phyloP scores from a whole-genome alignment of 2,888 invertebrate species.

The Incurvaria masculella region DNA sequence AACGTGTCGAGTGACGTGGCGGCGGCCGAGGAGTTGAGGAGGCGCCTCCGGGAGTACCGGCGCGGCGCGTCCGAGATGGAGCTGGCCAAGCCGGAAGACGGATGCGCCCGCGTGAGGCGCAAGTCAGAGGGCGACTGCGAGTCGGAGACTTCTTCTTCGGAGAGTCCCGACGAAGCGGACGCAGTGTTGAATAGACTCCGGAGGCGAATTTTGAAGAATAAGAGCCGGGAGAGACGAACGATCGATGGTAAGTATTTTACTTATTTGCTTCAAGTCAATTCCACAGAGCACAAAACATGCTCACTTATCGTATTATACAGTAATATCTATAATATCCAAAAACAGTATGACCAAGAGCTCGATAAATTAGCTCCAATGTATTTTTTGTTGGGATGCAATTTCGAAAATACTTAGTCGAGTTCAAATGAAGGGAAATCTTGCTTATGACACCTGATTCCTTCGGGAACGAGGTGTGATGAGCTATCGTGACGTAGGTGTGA shows the following conservation, averaged over 20 bases:
- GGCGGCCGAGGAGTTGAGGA: conserved; percentile 42
- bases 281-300: too few relatives aligned
- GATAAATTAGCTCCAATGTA: neutral
- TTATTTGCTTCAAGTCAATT: too few relatives aligned
- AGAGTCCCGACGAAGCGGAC: conserved; percentile 53
- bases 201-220: conserved; percentile 51
- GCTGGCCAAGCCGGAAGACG: conserved; percentile 18
- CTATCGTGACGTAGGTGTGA: too few relatives aligned
- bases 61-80: conserved; percentile 48
- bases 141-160: conserved; percentile 39
- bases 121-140: conserved; percentile 32
- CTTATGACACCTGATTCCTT: neutral
- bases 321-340: neutral
- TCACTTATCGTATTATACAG: neutral
- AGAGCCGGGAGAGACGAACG: conserved; percentile 41
- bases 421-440: neutral
- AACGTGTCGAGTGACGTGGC: conserved; percentile 42
- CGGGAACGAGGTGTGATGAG: neutral
- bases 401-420: neutral
- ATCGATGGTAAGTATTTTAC: conserved; percentile 34
- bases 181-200: conserved; percentile 46
- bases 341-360: neutral
- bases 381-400: neutral
- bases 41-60: conserved; percentile 49
- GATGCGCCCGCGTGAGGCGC: conserved; percentile 32